These are phyloP conservation scores for Etheostoma nigrum DNA, from an alignment of 2,797 vertebrate species.

Conservation along the genomic window DNA sequence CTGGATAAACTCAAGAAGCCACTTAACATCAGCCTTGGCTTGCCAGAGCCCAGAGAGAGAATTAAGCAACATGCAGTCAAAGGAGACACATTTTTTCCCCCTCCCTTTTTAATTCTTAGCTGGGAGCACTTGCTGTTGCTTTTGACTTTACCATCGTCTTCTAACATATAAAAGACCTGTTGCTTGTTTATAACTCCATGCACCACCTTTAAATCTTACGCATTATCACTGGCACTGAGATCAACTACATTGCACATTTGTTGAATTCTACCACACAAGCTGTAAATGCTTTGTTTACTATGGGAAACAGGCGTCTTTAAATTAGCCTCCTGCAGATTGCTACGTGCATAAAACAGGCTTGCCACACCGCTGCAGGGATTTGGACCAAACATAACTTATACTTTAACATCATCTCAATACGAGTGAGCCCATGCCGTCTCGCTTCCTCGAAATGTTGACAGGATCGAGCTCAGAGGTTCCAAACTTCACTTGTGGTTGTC, in stretches of 20 bases:
- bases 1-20: constrained; percentile 88
- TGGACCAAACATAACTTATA: constrained; percentile 54
- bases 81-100: constrained; percentile 57
- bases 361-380: constrained; percentile 47
- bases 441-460: constrained; percentile 61
- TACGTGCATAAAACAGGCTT: constrained; percentile 62
- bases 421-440: constrained; percentile 39
- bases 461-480: constrained; percentile 66
- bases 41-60: constrained; percentile 80
- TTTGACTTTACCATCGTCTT: constrained; percentile 50
- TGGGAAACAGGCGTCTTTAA: constrained; percentile 68
- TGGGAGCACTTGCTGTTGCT: constrained; percentile 65
- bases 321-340: constrained; percentile 76
- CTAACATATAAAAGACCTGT: constrained; percentile 51
- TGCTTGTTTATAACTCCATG: constrained; percentile 42
- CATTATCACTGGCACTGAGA: constrained; percentile 50
- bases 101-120: constrained; percentile 66
- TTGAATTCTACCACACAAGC: constrained; percentile 71
- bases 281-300: constrained; percentile 77
- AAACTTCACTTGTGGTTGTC: constrained; percentile 69
- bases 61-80: constrained; percentile 73
- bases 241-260: constrained; percentile 47
- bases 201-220: constrained; percentile 47
- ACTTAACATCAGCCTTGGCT: constrained; percentile 84
- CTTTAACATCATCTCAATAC: constrained; percentile 41